Evolutionary conservation across 1,140 invertebrate species (phyloP).

Genomic region (Thaumatotibia leucotreta): DNA sequence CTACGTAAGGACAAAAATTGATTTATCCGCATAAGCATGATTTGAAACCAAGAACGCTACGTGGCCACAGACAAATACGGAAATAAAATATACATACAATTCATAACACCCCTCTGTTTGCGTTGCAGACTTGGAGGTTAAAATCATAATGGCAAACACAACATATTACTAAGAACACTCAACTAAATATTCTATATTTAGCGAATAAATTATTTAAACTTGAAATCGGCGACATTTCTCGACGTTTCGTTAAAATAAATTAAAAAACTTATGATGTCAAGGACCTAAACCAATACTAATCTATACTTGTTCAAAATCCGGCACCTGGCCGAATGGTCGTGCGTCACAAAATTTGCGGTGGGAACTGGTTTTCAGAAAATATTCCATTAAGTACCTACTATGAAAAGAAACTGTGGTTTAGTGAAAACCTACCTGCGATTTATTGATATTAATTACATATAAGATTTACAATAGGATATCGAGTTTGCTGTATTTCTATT

Average conservation of each 20-base stretch:
- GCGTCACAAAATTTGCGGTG: background rate
- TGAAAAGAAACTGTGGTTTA: background rate
- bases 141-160: too few species aligned
- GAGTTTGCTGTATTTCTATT: too few species aligned
- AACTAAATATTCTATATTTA: background rate
- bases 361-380: background rate
- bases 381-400: background rate
- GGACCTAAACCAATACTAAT: background rate
- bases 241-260: background rate
- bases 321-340: background rate
- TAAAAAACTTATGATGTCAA: background rate
- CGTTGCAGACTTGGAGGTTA: too few species aligned
- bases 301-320: background rate
- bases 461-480: too few species aligned
- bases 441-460: too few species aligned
- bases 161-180: too few species aligned
- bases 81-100: too few species aligned
- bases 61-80: too few species aligned
- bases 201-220: background rate
- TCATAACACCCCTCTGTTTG: too few species aligned
- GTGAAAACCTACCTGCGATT: background rate
- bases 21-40: too few species aligned
- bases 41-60: too few species aligned
- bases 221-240: background rate
- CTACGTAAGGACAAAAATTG: too few species aligned